phyloP scores from a whole-genome alignment of 1,140 invertebrate genomes.

The Harpegnathos saltator region DNA sequence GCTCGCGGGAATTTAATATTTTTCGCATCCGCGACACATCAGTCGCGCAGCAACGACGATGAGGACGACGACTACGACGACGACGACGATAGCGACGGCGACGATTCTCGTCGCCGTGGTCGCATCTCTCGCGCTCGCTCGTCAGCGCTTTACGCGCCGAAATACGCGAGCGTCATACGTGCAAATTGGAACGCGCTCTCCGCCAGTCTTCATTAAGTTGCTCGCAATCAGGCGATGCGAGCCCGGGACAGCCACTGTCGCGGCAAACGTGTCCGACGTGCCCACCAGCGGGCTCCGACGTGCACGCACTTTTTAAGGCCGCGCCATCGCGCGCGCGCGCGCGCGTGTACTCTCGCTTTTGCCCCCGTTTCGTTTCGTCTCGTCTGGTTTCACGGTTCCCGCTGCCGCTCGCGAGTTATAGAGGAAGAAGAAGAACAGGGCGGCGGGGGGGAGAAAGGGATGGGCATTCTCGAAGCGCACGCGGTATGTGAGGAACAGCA shows the following conservation, averaged over 20 bases:
- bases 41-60: conserved; percentile 25
- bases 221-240: conserved; percentile 68
- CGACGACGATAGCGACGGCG: neutral
- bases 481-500: neutral
- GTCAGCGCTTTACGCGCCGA: conserved; percentile 34
- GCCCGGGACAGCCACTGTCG: conserved; percentile 5
- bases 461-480: neutral
- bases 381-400: neutral
- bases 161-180: conserved; percentile 73
- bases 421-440: too few species aligned
- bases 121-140: neutral
- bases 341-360: neutral
- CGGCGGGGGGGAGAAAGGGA: too few species aligned
- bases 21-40: conserved; percentile 57
- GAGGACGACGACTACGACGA: conserved; percentile 22
- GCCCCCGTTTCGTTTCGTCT: conserved; percentile 13
- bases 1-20: conserved; percentile 74
- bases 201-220: conserved; percentile 75
- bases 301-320: conserved; percentile 42
- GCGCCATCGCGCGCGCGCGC: conserved; percentile 26
- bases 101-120: neutral
- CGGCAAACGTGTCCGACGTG: neutral
- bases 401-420: too few species aligned
- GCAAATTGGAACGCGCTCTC: conserved; percentile 73
- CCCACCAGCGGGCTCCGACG: conserved; percentile 17